Base-by-base conservation (phyloP, 2,888 invertebrate species). In the Branchellion lobata region DNA sequence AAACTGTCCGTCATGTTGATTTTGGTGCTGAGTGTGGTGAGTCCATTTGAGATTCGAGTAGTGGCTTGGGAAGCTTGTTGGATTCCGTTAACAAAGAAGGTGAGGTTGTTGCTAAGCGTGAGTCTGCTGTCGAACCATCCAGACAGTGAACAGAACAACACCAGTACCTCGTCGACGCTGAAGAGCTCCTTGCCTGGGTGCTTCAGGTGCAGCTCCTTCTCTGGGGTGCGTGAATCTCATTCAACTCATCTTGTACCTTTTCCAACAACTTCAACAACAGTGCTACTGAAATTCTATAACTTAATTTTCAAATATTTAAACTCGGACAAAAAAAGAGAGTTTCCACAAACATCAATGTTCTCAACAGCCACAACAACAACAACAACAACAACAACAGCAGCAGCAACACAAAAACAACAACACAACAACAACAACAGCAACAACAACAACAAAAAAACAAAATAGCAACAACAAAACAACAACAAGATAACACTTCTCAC, bases 81-180 rank as follows among this genome's bases (percentile, higher is more conserved):
- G n/a, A n/a, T n/a, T n/a, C 61, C 61, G 61, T 57, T 57, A n/a
- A 57, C 24, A n/a, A 57, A 57, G n/a, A 57, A 24, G 24, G 61
- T 5, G 5, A 57, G 24, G 21, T 57, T 5, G 5, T 57, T 57
- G 5, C 21, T 8, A 24, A 57, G 24, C 3, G 21, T 18, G 14
- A 57, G 3, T 5, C 5, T 18, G 61, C 5, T 24, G 61, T 57
- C n/a, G 24, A 57, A 57, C 61, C 61, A 57, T 14, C 61, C 61
- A 24, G 61, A 57, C 3, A 57, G 11, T 24, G 61, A 57, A 57
- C 61, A 57, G n/a, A n/a, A 57, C 21, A 57, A 14, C 5, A 24
- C 5, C n/a, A 57, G n/a, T 5, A 14, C 61, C 5, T 57, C 61
- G 8, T 57, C 61, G 3, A 57, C 5, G 14, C 5, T 57, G n/a